Percentiles rank a stretch among this genome's conserved stretches.
phyloP scores from a whole-genome alignment of 1,140 invertebrate species.

The Dreissena polymorpha region DNA sequence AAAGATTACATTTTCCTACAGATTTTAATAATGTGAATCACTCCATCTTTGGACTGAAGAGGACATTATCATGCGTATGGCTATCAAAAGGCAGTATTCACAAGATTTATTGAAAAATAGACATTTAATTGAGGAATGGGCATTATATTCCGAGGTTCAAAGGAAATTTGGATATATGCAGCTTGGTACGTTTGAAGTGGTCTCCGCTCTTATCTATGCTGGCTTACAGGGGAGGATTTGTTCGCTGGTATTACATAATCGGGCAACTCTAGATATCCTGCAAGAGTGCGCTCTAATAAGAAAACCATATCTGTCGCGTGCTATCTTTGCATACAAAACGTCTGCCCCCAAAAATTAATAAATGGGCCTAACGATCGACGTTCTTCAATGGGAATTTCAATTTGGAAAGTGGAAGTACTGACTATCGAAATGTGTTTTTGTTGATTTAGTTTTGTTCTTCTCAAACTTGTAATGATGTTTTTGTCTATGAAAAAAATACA shows the following conservation, averaged over 20 bases:
- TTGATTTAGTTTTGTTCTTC: no score
- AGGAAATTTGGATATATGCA: conserved; percentile 33
- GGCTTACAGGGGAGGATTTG: conserved; percentile 11
- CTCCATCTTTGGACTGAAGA: conserved; percentile 42
- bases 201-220: conserved; percentile 43
- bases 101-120: conserved; percentile 57
- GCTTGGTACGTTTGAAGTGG: conserved; percentile 24
- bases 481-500: no score
- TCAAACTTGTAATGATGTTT: no score
- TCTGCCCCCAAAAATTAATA: no score
- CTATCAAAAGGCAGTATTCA: conserved; percentile 43
- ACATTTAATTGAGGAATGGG: conserved; percentile 47
- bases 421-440: no score
- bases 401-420: no score
- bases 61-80: conserved; percentile 30
- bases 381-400: no score
- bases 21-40: conserved; percentile 51
- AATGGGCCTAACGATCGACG: no score
- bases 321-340: no score
- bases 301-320: not conserved
- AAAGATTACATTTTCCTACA: conserved; percentile 55
- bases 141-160: conserved; percentile 36
- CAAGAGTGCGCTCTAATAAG: not conserved
- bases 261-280: not conserved
- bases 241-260: not conserved